These are phyloP conservation scores for Acanthosepion esculentum DNA, from an alignment of 2,888 invertebrate genomes.

Conservation along the genomic window DNA sequence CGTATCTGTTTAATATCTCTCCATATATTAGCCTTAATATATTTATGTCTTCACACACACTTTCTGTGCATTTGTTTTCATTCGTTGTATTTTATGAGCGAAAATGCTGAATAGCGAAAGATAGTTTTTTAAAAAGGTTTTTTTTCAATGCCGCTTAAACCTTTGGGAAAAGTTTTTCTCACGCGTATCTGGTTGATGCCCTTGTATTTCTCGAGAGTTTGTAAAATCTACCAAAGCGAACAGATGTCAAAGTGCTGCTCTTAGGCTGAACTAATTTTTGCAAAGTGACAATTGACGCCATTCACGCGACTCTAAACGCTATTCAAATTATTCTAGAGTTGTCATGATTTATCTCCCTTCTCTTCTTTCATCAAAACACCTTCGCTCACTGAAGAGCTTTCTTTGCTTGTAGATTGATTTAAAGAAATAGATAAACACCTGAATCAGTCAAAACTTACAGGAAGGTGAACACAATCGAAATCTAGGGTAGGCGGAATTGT, in stretches of 20 bases:
- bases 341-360: not conserved
- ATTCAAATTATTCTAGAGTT: not conserved
- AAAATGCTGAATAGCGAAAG: no score
- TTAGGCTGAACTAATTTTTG: constrained; percentile 1
- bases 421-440: not conserved
- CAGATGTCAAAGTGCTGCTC: not conserved
- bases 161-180: no score
- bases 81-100: no score
- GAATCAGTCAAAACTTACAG: no score
- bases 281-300: not conserved
- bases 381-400: not conserved
- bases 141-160: no score
- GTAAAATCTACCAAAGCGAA: not conserved
- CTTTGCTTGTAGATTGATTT: not conserved
- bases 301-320: not conserved
- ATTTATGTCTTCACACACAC: no score
- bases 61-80: no score
- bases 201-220: not conserved
- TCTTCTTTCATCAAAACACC: not conserved
- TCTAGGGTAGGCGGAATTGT: not conserved
- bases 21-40: no score
- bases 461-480: not conserved
- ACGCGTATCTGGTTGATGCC: not conserved
- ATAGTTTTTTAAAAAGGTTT: no score
- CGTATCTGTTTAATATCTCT: no score